These are phyloP conservation scores for Drosophila tristis DNA, from an alignment of 1,140 invertebrate genomes.

Conservation along the genomic window DNA sequence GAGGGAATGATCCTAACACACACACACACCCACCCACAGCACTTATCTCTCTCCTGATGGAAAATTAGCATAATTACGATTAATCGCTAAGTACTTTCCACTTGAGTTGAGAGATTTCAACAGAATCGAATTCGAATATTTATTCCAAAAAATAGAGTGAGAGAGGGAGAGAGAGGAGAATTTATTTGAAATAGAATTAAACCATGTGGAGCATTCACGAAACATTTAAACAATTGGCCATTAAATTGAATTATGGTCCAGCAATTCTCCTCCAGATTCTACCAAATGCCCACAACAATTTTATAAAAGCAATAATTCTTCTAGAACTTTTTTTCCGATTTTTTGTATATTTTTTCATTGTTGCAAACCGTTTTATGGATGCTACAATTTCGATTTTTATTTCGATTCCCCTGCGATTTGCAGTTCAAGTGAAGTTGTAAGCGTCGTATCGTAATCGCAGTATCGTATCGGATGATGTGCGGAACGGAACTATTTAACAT, in stretches of 20 bases:
- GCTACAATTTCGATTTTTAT: slow-evolving; percentile 38
- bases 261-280: slow-evolving; percentile 36
- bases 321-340: background rate
- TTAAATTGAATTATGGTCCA: slow-evolving; percentile 63
- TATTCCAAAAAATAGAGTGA: slow-evolving; percentile 12
- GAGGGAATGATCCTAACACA: background rate
- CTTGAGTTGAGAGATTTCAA: slow-evolving; percentile 28
- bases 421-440: slow-evolving; percentile 4
- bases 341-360: slow-evolving; percentile 20
- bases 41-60: slow-evolving; percentile 27
- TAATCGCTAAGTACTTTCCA: slow-evolving; percentile 44
- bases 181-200: slow-evolving; percentile 41
- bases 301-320: slow-evolving; percentile 37
- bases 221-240: slow-evolving; percentile 48
- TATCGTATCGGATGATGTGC: no score
- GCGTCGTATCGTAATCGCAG: slow-evolving; percentile 4
- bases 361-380: slow-evolving; percentile 24
- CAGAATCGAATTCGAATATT: slow-evolving; percentile 6
- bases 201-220: slow-evolving; percentile 35
- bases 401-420: slow-evolving; percentile 8
- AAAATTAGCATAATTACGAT: slow-evolving; percentile 50
- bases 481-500: slow-evolving; percentile 14
- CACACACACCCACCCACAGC: background rate
- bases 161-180: background rate
- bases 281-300: slow-evolving; percentile 5